phyloP scores from a whole-genome alignment of 2,797 vertebrate genomes.

The Etheostoma nigrum region DNA sequence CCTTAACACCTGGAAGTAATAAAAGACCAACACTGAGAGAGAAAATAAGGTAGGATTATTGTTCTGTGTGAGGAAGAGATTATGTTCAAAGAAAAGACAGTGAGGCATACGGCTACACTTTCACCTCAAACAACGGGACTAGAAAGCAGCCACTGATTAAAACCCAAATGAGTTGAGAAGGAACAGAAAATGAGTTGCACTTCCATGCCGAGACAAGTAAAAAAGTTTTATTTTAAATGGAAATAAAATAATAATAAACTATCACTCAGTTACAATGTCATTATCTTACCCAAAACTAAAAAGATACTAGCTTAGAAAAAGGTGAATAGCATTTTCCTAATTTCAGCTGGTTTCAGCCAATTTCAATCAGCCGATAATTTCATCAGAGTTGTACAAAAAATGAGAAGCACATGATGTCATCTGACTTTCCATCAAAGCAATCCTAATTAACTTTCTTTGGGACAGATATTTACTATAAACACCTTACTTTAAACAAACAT shows the following conservation, averaged over 20 bases:
- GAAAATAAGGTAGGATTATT: constrained; percentile 85
- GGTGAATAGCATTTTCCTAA: constrained; percentile 36
- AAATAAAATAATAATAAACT: constrained; percentile 63
- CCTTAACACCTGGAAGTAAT: constrained; percentile 88
- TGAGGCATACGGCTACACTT: constrained; percentile 78
- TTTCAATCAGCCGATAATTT: constrained; percentile 54
- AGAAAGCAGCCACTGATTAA: constrained; percentile 76
- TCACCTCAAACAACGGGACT: constrained; percentile 78
- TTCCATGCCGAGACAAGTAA: constrained; percentile 62
- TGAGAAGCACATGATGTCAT: constrained; percentile 48
- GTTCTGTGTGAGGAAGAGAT: constrained; percentile 85
- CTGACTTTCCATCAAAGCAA: constrained; percentile 50
- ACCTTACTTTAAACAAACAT: constrained; percentile 33
- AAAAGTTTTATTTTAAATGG: constrained; percentile 70
- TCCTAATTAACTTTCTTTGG: constrained; percentile 50
- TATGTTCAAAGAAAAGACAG: constrained; percentile 82
- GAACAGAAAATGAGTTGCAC: constrained; percentile 64
- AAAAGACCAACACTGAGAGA: constrained; percentile 80
- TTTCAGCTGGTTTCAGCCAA: too few relatives aligned
- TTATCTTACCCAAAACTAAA: constrained; percentile 63
- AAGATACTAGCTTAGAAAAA: constrained; percentile 53
- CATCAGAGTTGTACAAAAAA: constrained; percentile 44
- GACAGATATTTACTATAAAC: constrained; percentile 41
- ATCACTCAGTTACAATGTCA: constrained; percentile 62
- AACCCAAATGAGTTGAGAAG: constrained; percentile 66